Conservation (phyloP, 2,797 vertebrate genomes). For the Pseudomugil tenellus region DNA sequence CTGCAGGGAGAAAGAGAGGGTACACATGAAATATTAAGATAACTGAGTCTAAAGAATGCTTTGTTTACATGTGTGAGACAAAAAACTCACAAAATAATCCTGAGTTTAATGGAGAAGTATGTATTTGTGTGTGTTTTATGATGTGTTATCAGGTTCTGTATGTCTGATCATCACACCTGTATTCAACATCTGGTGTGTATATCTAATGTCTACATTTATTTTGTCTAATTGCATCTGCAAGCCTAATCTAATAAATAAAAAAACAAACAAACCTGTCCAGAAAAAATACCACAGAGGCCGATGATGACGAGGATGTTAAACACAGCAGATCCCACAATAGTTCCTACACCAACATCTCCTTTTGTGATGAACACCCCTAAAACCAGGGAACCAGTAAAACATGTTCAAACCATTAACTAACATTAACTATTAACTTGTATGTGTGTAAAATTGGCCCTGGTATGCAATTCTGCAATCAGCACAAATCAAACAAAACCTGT, state of each 20-base stretch:
- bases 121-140: background rate
- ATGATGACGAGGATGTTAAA: slow-evolving; percentile 88
- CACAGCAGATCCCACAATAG: slow-evolving; percentile 86
- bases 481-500: no score
- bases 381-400: slow-evolving; percentile 12
- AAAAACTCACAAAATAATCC: background rate
- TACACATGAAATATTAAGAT: background rate
- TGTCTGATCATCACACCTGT: background rate
- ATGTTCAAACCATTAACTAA: background rate
- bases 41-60: background rate
- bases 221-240: background rate
- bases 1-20: slow-evolving; percentile 57
- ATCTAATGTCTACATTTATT: background rate
- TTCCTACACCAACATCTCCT: slow-evolving; percentile 86
- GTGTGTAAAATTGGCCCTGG: no score
- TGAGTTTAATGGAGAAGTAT: background rate
- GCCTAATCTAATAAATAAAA: background rate
- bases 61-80: background rate
- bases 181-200: background rate
- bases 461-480: no score
- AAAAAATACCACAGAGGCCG: slow-evolving; percentile 84
- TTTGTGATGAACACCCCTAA: slow-evolving; percentile 87
- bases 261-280: slow-evolving; percentile 74
- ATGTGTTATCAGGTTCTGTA: background rate
- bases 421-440: no score